phyloP scores from a whole-genome alignment of 2,888 invertebrate species.

The Nomada hirtipes region DNA sequence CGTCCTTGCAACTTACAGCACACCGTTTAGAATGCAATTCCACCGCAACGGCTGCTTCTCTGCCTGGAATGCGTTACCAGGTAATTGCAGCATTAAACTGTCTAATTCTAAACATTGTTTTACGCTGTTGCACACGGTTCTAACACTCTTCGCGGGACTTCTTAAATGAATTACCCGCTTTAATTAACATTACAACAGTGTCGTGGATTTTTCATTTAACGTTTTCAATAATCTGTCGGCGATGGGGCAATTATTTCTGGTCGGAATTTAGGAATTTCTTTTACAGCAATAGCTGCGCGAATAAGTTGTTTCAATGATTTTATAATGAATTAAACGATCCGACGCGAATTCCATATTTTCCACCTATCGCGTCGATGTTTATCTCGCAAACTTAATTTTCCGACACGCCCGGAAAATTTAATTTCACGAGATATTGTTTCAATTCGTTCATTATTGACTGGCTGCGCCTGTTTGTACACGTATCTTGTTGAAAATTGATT shows the following conservation, averaged over 20 bases:
- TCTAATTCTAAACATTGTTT: slow-evolving; percentile 48
- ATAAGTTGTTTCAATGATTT: too few relatives aligned
- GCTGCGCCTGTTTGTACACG: background rate
- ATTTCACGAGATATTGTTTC: slow-evolving; percentile 5
- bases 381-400: background rate
- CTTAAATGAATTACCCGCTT: slow-evolving; percentile 30
- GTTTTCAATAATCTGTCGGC: slow-evolving; percentile 2
- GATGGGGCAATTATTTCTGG: too few relatives aligned
- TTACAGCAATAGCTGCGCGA: too few relatives aligned
- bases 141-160: slow-evolving; percentile 12
- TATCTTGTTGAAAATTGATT: slow-evolving; percentile 11
- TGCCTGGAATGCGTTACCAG: slow-evolving; percentile 42
- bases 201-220: too few relatives aligned
- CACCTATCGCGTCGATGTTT: background rate
- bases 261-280: too few relatives aligned
- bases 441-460: background rate
- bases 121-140: slow-evolving; percentile 9
- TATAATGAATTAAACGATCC: background rate
- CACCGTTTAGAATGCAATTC: slow-evolving; percentile 43
- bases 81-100: slow-evolving; percentile 59
- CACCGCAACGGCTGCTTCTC: slow-evolving; percentile 22
- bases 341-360: background rate
- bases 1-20: slow-evolving; percentile 33
- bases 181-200: background rate
- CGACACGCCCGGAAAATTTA: background rate